A percentile compares a stretch with the other conserved stretches of the same genome.
These are phyloP conservation scores for Pluvialis apricaria DNA, from an alignment of 2,113 vertebrate species.

Conservation along the genomic window DNA sequence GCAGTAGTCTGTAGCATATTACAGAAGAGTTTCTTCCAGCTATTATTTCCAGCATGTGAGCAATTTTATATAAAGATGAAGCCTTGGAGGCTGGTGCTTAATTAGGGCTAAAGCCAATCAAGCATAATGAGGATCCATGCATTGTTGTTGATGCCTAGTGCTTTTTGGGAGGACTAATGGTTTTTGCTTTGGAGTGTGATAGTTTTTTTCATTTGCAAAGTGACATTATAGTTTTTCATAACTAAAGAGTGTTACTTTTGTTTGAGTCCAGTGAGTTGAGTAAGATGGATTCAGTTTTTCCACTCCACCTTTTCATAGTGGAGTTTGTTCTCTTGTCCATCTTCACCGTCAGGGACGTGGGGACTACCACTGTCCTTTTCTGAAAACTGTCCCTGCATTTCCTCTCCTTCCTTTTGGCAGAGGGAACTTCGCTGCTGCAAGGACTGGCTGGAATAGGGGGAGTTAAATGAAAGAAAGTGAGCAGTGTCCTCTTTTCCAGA, in stretches of 20 bases:
- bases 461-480: background rate
- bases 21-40: background rate
- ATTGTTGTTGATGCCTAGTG: background rate
- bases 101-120: background rate
- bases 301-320: background rate
- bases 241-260: background rate
- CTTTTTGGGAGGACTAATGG: background rate
- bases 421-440: background rate
- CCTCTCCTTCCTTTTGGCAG: background rate
- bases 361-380: background rate
- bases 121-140: background rate
- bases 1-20: background rate
- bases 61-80: background rate
- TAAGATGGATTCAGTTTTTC: background rate
- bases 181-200: background rate
- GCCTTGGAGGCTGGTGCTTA: background rate
- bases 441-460: background rate
- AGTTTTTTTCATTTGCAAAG: background rate
- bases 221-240: background rate
- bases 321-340: background rate
- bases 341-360: background rate
- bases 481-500: background rate
- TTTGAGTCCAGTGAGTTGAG: background rate
- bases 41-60: background rate
- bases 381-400: background rate